These are phyloP conservation scores for Caenorhabditis becei DNA, from an alignment of 2,888 invertebrate species.

Conservation along the genomic window DNA sequence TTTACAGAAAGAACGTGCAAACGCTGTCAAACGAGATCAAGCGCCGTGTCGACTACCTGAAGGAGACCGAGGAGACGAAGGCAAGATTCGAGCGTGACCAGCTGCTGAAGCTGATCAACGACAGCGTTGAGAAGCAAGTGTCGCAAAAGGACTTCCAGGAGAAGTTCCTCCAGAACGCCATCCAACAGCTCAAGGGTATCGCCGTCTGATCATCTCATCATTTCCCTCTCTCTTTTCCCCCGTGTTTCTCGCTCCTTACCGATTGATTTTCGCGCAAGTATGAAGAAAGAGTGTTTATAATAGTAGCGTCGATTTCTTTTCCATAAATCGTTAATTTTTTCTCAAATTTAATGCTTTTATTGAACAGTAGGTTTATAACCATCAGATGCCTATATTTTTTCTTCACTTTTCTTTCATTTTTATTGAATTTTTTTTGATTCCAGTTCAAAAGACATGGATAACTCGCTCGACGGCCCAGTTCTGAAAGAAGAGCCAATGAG, in stretches of 20 bases:
- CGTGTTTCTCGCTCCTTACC: slow-evolving; percentile 5
- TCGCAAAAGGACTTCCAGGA: slow-evolving; percentile 79
- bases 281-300: slow-evolving; percentile 17
- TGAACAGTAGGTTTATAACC: not conserved
- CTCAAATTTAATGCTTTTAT: not conserved
- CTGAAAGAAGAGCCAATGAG: not conserved
- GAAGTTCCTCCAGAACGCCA: slow-evolving; percentile 79
- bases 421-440: too few relatives aligned
- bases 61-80: slow-evolving; percentile 89
- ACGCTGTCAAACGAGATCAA: slow-evolving; percentile 79
- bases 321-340: slow-evolving; percentile 31
- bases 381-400: too few relatives aligned
- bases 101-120: slow-evolving; percentile 94
- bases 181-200: slow-evolving; percentile 74
- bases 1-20: slow-evolving; percentile 81
- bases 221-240: not conserved
- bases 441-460: not conserved
- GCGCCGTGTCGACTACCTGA: slow-evolving; percentile 88
- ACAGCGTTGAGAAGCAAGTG: slow-evolving; percentile 85
- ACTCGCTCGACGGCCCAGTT: too few relatives aligned
- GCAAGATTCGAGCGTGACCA: slow-evolving; percentile 92
- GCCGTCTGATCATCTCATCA: slow-evolving; percentile 30
- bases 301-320: slow-evolving; percentile 30
- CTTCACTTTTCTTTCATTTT: too few relatives aligned
- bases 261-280: slow-evolving; percentile 10